Conservation (phyloP, 2,113 vertebrate genomes). For the Apeltes quadracus region DNA sequence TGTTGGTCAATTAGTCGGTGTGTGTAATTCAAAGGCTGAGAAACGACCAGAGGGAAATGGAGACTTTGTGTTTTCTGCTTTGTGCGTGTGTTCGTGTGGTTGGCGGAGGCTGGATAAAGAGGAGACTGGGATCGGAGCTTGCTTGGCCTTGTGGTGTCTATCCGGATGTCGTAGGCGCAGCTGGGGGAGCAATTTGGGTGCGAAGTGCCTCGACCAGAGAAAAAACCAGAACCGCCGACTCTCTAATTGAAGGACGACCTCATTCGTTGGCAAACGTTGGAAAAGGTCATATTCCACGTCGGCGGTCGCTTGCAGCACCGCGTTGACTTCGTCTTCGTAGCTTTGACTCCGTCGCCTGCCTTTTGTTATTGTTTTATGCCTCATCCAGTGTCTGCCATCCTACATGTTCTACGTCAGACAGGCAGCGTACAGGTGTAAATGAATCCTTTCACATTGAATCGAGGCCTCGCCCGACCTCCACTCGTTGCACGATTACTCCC, state of each 20-base stretch:
- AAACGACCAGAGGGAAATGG: conserved; percentile 59
- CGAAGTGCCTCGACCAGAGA: too few relatives aligned
- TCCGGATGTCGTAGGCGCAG: too few relatives aligned
- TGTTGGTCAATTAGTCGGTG: conserved; percentile 75
- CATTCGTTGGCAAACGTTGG: too few relatives aligned
- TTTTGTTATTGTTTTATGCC: neutral
- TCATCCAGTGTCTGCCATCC: neutral
- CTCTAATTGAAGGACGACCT: too few relatives aligned
- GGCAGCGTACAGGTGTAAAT: neutral
- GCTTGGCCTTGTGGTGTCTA: conserved; percentile 20
- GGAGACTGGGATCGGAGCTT: conserved; percentile 13
- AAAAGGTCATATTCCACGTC: neutral
- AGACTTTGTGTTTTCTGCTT: conserved; percentile 42
- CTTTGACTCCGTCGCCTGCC: too few relatives aligned
- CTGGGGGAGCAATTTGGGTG: too few relatives aligned
- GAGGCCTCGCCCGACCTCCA: conserved; percentile 10
- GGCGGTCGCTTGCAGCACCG: too few relatives aligned
- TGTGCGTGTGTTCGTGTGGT: conserved; percentile 12
- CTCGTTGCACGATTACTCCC: conserved; percentile 4
- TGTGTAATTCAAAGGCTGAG: conserved; percentile 72
- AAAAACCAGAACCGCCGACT: too few relatives aligned
- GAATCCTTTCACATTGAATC: conserved; percentile 1
- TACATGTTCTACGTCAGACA: neutral
- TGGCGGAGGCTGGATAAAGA: conserved; percentile 13
- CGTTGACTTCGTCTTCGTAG: too few relatives aligned